These are phyloP conservation scores for Ochropleura leucogaster DNA, from an alignment of 2,888 invertebrate genomes.

Conservation along the genomic window DNA sequence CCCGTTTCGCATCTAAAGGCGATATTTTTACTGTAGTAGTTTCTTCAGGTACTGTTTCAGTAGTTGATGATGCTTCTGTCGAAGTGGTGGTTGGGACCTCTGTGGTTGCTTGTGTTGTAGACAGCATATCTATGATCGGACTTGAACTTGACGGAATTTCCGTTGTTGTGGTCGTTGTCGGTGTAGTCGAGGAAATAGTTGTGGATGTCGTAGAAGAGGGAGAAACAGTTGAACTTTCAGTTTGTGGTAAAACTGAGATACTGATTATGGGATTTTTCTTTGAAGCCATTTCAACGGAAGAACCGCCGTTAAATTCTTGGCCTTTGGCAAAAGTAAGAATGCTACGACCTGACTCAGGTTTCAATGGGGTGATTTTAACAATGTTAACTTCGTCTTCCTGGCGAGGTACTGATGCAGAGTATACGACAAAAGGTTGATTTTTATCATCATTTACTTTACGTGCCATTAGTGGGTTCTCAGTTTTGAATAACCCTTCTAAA, in stretches of 20 bases:
- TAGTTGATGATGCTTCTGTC: slow-evolving; percentile 70
- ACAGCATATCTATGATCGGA: slow-evolving; percentile 69
- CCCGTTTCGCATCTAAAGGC: slow-evolving; percentile 79
- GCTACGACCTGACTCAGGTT: slow-evolving; percentile 80
- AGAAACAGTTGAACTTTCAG: slow-evolving; percentile 61
- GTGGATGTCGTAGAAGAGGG: slow-evolving; percentile 62
- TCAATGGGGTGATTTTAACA: slow-evolving; percentile 79
- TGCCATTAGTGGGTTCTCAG: slow-evolving; percentile 83
- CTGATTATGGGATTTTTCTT: slow-evolving; percentile 75
- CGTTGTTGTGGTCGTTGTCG: slow-evolving; percentile 62
- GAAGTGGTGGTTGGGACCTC: slow-evolving; percentile 52
- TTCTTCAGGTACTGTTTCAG: slow-evolving; percentile 78
- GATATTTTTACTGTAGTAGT: slow-evolving; percentile 79
- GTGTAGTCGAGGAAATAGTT: slow-evolving; percentile 57
- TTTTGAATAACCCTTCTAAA: slow-evolving; percentile 92
- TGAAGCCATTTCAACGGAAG: slow-evolving; percentile 73
- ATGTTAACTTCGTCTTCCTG: slow-evolving; percentile 80
- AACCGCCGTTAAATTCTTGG: slow-evolving; percentile 81
- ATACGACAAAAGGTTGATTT: slow-evolving; percentile 86
- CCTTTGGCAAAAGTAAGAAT: slow-evolving; percentile 85
- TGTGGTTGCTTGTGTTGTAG: slow-evolving; percentile 62
- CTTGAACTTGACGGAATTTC: slow-evolving; percentile 64
- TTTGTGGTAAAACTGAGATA: slow-evolving; percentile 73
- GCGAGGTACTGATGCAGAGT: slow-evolving; percentile 82
- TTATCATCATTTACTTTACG: slow-evolving; percentile 74